Conservation (phyloP, 2,113 vertebrate species). For the Thalassarche chlororhynchos region DNA sequence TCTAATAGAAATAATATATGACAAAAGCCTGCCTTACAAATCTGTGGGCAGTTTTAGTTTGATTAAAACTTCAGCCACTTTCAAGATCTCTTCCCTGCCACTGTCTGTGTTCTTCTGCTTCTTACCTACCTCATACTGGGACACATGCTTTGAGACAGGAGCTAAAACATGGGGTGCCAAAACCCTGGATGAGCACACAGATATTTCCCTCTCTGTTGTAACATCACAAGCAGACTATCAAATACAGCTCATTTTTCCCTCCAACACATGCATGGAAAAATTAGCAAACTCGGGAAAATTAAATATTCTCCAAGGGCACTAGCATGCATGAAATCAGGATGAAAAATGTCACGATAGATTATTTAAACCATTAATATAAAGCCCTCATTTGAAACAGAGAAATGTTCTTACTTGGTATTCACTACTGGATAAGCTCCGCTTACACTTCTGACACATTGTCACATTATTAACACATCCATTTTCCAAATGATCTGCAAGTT, state of each 20-base stretch:
- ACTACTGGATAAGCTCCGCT: constrained; percentile 33
- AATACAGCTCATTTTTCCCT: not conserved
- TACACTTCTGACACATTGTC: constrained; percentile 53
- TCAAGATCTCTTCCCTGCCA: not conserved
- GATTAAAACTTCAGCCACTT: not conserved
- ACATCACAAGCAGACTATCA: not conserved
- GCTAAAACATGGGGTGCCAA: not conserved
- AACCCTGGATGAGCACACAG: not conserved
- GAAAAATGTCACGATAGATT: not conserved
- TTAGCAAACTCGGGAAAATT: not conserved
- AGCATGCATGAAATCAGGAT: not conserved
- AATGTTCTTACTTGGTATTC: constrained; percentile 60
- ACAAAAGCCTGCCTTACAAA: not conserved
- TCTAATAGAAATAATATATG: not conserved
- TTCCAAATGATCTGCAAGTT: constrained; percentile 74
- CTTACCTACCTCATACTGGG: not conserved
- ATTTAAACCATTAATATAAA: not conserved
- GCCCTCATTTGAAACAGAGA: not conserved
- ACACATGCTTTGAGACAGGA: not conserved
- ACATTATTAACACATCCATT: constrained; percentile 73
- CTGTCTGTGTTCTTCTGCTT: not conserved
- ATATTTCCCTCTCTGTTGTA: not conserved
- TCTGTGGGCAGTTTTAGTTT: not conserved
- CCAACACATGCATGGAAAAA: not conserved
- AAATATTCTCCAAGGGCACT: not conserved